A percentile compares a stretch with the other conserved stretches of the same genome.
Conservation (phyloP, 2,797 vertebrate genomes). For the Tenualosa ilisha region DNA sequence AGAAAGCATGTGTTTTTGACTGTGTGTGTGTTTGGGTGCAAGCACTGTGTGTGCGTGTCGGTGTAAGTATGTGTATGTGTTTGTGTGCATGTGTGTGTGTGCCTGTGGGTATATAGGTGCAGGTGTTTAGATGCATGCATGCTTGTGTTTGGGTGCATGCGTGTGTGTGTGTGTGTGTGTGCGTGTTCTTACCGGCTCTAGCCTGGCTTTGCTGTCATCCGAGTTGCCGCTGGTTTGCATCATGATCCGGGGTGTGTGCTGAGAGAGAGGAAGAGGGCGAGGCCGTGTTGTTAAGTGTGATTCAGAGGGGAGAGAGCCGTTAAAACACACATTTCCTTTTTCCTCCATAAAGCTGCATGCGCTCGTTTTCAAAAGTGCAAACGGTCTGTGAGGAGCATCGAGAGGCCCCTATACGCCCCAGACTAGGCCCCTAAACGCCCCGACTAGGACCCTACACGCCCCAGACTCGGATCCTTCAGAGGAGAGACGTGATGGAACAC, state of each 20-base stretch:
- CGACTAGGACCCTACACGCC: no score
- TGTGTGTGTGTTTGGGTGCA: not conserved
- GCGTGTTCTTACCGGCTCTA: constrained; percentile 68
- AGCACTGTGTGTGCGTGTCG: no score
- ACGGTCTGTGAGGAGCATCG: not conserved
- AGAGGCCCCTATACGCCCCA: not conserved
- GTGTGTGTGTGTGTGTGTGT: not conserved
- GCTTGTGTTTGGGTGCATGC: not conserved
- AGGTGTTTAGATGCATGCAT: not conserved
- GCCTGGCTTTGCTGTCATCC: constrained; percentile 68
- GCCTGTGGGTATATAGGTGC: not conserved
- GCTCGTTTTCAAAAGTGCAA: not conserved
- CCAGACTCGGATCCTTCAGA: no score
- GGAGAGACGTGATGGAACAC: no score
- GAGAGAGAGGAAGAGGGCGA: constrained; percentile 33
- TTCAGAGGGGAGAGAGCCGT: not conserved
- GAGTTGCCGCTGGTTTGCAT: constrained; percentile 64
- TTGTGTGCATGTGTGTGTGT: not conserved
- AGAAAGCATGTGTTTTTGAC: not conserved
- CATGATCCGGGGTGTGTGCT: constrained; percentile 74
- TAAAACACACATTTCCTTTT: not conserved
- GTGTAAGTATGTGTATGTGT: not conserved
- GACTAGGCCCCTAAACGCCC: no score
- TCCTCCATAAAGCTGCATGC: not conserved
- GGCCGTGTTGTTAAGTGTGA: constrained; percentile 22